Evolutionary conservation across 2,888 invertebrate genomes (phyloP).

Genomic region (Stenoptilia bipunctidactyla): DNA sequence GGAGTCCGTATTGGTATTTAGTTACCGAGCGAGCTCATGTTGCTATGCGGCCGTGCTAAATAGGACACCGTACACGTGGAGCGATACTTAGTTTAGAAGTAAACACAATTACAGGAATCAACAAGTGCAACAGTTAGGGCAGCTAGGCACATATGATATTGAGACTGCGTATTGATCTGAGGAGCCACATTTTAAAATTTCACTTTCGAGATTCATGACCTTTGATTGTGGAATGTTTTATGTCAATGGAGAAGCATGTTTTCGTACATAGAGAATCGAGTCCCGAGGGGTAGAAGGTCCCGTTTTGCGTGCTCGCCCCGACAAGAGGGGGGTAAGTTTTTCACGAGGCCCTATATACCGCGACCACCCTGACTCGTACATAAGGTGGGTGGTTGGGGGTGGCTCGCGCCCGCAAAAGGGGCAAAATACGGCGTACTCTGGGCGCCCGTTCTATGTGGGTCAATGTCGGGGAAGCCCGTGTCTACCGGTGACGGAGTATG

Average conservation of each 20-base stretch:
- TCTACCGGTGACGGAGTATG: slow-evolving; percentile 71
- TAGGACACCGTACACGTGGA: too few relatives aligned
- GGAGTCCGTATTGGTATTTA: too few relatives aligned
- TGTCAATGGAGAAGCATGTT: neutral
- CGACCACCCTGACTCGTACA: slow-evolving; percentile 69
- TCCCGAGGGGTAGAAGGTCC: slow-evolving; percentile 58
- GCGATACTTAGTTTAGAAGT: too few relatives aligned
- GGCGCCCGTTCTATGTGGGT: slow-evolving; percentile 71
- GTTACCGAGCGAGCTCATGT: too few relatives aligned
- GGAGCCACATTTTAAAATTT: slow-evolving; percentile 6
- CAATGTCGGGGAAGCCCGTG: slow-evolving; percentile 73
- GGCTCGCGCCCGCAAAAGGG: slow-evolving; percentile 72
- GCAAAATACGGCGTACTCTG: slow-evolving; percentile 72
- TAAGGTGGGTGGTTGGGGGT: slow-evolving; percentile 66
- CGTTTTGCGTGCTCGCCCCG: slow-evolving; percentile 66
- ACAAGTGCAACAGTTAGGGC: too few relatives aligned
- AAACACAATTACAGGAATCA: too few relatives aligned
- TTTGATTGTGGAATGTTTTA: slow-evolving; percentile 1
- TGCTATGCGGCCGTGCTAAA: too few relatives aligned
- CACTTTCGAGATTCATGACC: slow-evolving; percentile 4
- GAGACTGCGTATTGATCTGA: too few relatives aligned
- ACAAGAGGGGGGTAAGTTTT: slow-evolving; percentile 67
- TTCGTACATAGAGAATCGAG: neutral
- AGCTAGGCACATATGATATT: too few relatives aligned
- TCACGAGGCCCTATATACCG: slow-evolving; percentile 71